Conservation (phyloP, 2,113 vertebrate species). For the Platysteira castanea region DNA sequence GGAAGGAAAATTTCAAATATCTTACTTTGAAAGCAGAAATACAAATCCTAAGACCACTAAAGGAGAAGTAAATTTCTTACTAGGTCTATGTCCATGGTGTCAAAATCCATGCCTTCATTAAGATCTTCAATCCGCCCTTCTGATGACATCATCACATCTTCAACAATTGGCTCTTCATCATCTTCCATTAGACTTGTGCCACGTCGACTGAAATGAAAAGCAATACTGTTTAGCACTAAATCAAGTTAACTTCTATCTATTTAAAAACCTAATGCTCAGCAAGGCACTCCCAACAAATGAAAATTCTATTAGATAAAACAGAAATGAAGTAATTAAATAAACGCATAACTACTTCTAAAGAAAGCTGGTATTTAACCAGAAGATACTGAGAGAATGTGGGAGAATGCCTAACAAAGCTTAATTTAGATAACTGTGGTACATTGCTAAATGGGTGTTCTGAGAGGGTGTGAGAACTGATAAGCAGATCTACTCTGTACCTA, state of each 20-base stretch:
- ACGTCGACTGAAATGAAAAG: conserved; percentile 82
- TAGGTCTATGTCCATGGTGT: conserved; percentile 99
- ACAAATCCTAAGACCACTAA: not conserved
- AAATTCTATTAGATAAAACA: not conserved
- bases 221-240: not conserved
- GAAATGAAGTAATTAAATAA: not conserved
- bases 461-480: not conserved
- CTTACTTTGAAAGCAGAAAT: not conserved
- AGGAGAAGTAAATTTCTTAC: conserved; percentile 71
- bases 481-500: not conserved
- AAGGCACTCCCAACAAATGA: not conserved
- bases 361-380: not conserved
- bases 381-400: not conserved
- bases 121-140: conserved; percentile 98
- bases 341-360: not conserved
- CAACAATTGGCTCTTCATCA: conserved; percentile 98
- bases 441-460: not conserved
- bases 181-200: conserved; percentile 98
- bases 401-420: not conserved
- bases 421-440: not conserved
- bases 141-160: conserved; percentile 99
- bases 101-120: conserved; percentile 99
- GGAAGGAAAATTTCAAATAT: not conserved
- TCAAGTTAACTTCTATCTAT: not conserved
- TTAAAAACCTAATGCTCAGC: not conserved